Conservation (phyloP, 2,888 invertebrate species). For the Cryptocephalus moraei region DNA sequence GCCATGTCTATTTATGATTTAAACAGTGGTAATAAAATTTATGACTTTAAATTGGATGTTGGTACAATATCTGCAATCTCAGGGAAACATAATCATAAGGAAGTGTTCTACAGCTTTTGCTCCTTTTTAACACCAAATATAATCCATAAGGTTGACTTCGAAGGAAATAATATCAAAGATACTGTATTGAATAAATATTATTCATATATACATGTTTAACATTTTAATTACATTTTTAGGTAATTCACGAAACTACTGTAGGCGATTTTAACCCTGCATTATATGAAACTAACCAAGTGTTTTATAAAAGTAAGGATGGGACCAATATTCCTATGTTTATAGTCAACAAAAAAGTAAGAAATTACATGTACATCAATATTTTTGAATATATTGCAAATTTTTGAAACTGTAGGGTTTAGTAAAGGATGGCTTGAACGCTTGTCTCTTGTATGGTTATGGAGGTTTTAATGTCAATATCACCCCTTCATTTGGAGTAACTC, state of each 20-base stretch:
- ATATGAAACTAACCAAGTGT: constrained; percentile 81
- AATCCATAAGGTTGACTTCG: constrained; percentile 79
- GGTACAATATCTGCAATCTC: constrained; percentile 80
- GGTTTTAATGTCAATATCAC: constrained; percentile 91
- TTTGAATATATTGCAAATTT: neutral
- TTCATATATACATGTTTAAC: neutral
- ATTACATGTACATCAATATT: neutral
- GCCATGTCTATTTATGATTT: constrained; percentile 72
- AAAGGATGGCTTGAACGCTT: constrained; percentile 64
- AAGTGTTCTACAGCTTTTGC: constrained; percentile 89
- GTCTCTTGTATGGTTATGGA: constrained; percentile 91
- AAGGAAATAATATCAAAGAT: constrained; percentile 44
- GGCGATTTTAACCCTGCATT: constrained; percentile 68
- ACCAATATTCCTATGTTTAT: constrained; percentile 96
- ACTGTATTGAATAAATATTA: constrained; percentile 39
- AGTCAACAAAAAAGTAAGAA: constrained; percentile 60
- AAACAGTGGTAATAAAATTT: constrained; percentile 58
- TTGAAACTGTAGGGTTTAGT: constrained; percentile 45
- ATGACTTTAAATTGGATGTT: constrained; percentile 70
- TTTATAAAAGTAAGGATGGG: constrained; percentile 87
- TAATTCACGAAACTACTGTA: constrained; percentile 76
- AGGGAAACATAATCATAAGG: constrained; percentile 73
- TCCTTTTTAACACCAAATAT: constrained; percentile 86
- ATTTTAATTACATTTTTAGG: constrained; percentile 36
- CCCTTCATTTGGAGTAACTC: constrained; percentile 80